Conservation (phyloP, 2,888 invertebrate genomes). For the Synanthedon andrenaeformis region DNA sequence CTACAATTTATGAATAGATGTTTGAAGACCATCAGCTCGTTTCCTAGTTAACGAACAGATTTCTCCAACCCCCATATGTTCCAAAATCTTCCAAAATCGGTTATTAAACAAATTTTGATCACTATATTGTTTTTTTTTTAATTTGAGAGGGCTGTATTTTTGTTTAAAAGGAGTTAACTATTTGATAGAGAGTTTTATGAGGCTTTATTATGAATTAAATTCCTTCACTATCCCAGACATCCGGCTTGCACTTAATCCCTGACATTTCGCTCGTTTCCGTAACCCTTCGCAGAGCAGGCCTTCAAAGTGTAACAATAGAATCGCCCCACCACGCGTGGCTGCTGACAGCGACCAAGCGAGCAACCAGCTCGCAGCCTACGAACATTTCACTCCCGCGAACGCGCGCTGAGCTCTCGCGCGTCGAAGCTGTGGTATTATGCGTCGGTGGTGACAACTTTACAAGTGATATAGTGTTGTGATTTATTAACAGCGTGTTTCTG, state of each 20-base stretch:
- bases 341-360: slow-evolving; percentile 14
- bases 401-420: slow-evolving; percentile 63
- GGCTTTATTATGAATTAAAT: not conserved
- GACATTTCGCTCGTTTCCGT: slow-evolving; percentile 53
- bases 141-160: too few relatives aligned
- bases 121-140: too few relatives aligned
- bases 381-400: slow-evolving; percentile 37
- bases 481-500: slow-evolving; percentile 4
- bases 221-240: slow-evolving; percentile 9
- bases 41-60: too few relatives aligned
- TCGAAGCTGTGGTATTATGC: slow-evolving; percentile 49
- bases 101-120: too few relatives aligned
- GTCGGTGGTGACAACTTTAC: slow-evolving; percentile 44
- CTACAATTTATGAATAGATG: too few relatives aligned
- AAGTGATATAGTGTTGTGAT: slow-evolving; percentile 44
- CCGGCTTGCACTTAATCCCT: slow-evolving; percentile 36
- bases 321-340: slow-evolving; percentile 28
- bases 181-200: not conserved
- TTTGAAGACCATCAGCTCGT: too few relatives aligned
- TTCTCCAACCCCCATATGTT: too few relatives aligned
- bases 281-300: slow-evolving; percentile 23
- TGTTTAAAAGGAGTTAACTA: too few relatives aligned
- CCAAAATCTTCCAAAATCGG: too few relatives aligned
- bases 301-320: slow-evolving; percentile 30
- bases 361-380: slow-evolving; percentile 2